Base-by-base conservation (phyloP, 2,888 invertebrate genomes). In the Scotopteryx bipunctaria region DNA sequence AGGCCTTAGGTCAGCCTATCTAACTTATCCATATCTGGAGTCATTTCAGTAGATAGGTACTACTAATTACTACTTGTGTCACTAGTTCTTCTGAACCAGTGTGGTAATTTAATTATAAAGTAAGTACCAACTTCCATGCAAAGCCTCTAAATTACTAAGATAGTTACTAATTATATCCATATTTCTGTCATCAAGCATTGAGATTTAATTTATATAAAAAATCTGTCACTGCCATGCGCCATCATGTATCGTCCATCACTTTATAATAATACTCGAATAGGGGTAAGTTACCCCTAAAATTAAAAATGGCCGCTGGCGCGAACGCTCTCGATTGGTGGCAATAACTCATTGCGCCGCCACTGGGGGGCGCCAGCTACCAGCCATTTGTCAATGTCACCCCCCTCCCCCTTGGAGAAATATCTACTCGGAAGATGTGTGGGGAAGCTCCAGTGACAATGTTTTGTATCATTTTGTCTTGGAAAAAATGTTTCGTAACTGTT, bases 271-370 rank as follows among this genome's bases (percentile, higher is more conserved):
- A 82, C 75, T 67, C 63, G 60, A 63, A 67, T 64, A 78, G 78
- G 87, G 88, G 86, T 81, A 77, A 76, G 67, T 75, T 79, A 81
- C 87, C 88, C 89, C 83, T 85, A 84, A 87, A 89, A 89, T 89
- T 87, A 89, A 90, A 89, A 88, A 90, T 90, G 89, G 89, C 89
- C 78, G 86, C 83, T 71, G 64, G 76, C 76, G 77, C 74, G 78
- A 78, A 76, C 79, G 81, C 78, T 79, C 84, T 85, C 89, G 87
- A 89, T 89, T 88, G 90, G 88, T 78, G 75, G 83, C 76, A 58
- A 84, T 90, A 85, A 85, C 66, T 89, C 90, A 89, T 86, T 71
- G 81, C 79, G 78, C 80, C 81, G 81, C 78, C 79, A 73, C 76
- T 74, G 64, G 83, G 85, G 83, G 80, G 78, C 71, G 73, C 77